Conservation (phyloP, 2,113 vertebrate genomes). For the Noturus placidus region DNA sequence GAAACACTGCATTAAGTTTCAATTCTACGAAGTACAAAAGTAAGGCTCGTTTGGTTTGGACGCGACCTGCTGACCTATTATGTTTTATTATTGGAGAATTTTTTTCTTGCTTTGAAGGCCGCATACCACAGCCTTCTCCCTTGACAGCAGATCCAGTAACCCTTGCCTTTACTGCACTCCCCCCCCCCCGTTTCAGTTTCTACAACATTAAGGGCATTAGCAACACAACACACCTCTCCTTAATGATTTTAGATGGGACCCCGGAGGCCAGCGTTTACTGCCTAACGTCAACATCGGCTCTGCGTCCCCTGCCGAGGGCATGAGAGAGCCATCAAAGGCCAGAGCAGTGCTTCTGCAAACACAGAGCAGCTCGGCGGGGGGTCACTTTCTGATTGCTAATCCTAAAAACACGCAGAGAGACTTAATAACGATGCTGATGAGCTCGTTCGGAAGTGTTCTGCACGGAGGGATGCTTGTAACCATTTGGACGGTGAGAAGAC, state of each 20-base stretch:
- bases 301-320: conserved; percentile 40
- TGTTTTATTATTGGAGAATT: conserved; percentile 30
- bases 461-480: neutral
- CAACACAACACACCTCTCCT: conserved; percentile 43
- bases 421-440: neutral
- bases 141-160: conserved; percentile 16
- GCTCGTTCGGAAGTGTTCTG: conserved; percentile 1
- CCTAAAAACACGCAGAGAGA: conserved; percentile 24
- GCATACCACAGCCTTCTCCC: conserved; percentile 27
- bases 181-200: conserved; percentile 1
- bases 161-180: neutral
- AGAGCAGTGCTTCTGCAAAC: conserved; percentile 57
- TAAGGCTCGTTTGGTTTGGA: conserved; percentile 6
- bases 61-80: neutral
- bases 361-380: conserved; percentile 47
- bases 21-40: neutral
- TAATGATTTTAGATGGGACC: conserved; percentile 43
- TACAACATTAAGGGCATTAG: conserved; percentile 47
- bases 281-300: conserved; percentile 42
- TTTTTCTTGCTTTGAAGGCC: conserved; percentile 31
- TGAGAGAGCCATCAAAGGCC: conserved; percentile 63
- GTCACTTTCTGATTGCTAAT: conserved; percentile 16
- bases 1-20: conserved; percentile 21
- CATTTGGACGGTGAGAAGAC: neutral
- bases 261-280: conserved; percentile 46